Base-by-base conservation (phyloP, 2,113 vertebrate genomes). In the Piprites chloris region DNA sequence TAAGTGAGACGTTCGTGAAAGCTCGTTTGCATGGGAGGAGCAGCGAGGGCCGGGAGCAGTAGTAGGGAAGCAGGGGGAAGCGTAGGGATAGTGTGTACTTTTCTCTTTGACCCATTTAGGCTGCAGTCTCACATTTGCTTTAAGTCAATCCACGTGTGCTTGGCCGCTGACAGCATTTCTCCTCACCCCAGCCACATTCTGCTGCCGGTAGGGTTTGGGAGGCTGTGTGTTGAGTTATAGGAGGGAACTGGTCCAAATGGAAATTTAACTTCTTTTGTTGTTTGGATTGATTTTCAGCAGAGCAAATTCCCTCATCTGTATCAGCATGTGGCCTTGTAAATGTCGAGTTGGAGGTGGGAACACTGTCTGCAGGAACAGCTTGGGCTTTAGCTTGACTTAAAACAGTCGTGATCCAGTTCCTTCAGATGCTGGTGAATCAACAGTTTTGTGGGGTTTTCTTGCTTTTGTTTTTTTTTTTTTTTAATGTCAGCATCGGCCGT, bases 101-200 rank as follows among this genome's bases (percentile, higher is more conserved):
- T 91, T 91, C 81, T 89, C 81, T 97, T 56, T 96, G 87, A 96
- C 82, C 89, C 89, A 44, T 81, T 95, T 93, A 86, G 90, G 79
- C 59, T 62, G 49, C 55, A 73, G 44, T 50, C 89, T 91, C 67
- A 42, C 82, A 62, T 91, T 82, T 66, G 63, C 58, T 85, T 83
- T 91, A 83, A 95, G 82, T 66, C 6, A 5, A 88, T 86, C 75
- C 95, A 88, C 2, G 17, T 97, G 94, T 80, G 7, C 1, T 3
- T 33, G 58, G 85, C 94, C 77, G 94, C 83, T 96, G 88, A 96
- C 92, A 95, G 88, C 26, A 9, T 58, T 86, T 74, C 88, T 93
- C 59, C 72, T 95, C 50, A 14, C 85, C 56, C 71, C 39, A 78
- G 87, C 47, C 87, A 30, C 59, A 7, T 90, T 93, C 68, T 88